A percentile compares a stretch with the other conserved stretches of the same genome.
phyloP scores from a whole-genome alignment of 2,113 vertebrate species.

The Rhabdornis inornatus region DNA sequence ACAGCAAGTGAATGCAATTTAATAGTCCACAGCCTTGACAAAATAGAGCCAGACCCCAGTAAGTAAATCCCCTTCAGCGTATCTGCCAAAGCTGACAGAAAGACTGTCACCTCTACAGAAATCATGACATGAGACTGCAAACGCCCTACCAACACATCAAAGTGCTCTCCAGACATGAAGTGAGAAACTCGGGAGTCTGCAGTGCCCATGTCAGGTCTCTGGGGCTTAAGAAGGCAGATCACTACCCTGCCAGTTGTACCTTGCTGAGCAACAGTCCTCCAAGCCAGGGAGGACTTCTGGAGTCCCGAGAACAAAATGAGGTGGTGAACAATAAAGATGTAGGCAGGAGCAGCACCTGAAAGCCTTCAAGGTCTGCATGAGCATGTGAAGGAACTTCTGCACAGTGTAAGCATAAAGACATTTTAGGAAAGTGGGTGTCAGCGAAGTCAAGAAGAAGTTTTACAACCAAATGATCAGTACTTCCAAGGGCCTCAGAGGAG shows the following conservation, averaged over 20 bases:
- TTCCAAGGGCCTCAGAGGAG: background rate
- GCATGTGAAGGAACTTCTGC: background rate
- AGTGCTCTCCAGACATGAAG: background rate
- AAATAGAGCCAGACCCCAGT: background rate
- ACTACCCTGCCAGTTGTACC: background rate
- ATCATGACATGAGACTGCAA: background rate
- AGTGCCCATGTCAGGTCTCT: background rate
- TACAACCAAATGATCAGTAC: background rate
- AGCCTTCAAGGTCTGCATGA: background rate
- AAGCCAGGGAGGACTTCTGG: background rate
- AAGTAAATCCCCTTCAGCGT: background rate
- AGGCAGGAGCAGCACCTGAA: background rate
- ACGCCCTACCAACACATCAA: rapidly evolving
- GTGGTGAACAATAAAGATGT: background rate
- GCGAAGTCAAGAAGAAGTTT: background rate
- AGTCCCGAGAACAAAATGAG: background rate
- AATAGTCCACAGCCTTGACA: background rate
- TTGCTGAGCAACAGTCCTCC: background rate
- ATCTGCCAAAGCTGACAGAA: background rate
- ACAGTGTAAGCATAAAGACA: background rate
- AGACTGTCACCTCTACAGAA: background rate
- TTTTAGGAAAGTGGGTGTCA: background rate
- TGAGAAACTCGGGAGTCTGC: background rate
- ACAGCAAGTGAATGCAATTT: background rate
- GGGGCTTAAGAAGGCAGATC: background rate